Percentiles rank a stretch among this genome's conserved stretches.
phyloP scores from a whole-genome alignment of 2,113 vertebrate species.

The Tautogolabrus adspersus region DNA sequence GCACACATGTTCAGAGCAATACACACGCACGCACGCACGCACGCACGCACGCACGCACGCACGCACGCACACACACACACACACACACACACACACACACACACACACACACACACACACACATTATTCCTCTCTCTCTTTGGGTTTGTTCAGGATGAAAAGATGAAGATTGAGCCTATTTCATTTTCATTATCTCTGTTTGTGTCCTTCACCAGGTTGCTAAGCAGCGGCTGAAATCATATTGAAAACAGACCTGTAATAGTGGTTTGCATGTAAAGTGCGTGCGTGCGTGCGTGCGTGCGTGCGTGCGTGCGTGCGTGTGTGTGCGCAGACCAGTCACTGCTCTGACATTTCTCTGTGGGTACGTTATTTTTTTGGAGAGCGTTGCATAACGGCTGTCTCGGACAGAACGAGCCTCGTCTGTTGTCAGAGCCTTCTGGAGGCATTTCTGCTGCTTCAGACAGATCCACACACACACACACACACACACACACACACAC shows the following conservation, averaged over 20 bases:
- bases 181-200: conserved; percentile 46
- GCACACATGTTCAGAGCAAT: conserved; percentile 1
- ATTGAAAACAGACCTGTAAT: conserved; percentile 30
- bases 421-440: conserved; percentile 25
- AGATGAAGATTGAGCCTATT: conserved; percentile 27
- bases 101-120: conserved; percentile 16
- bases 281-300: background rate
- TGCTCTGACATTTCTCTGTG: conserved; percentile 32
- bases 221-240: conserved; percentile 54
- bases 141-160: conserved; percentile 23
- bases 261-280: background rate
- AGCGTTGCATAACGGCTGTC: conserved; percentile 55
- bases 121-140: background rate
- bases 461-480: conserved; percentile 9
- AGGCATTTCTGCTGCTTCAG: conserved; percentile 33
- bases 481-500: conserved; percentile 20
- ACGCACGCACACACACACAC: background rate
- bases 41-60: too few relatives aligned
- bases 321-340: background rate
- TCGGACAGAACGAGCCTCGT: conserved; percentile 26
- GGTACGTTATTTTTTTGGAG: conserved; percentile 5
- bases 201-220: conserved; percentile 68
- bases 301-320: background rate
- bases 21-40: background rate
- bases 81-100: conserved; percentile 31